Conservation (phyloP, 2,113 vertebrate genomes). For the Aythya baeri region DNA sequence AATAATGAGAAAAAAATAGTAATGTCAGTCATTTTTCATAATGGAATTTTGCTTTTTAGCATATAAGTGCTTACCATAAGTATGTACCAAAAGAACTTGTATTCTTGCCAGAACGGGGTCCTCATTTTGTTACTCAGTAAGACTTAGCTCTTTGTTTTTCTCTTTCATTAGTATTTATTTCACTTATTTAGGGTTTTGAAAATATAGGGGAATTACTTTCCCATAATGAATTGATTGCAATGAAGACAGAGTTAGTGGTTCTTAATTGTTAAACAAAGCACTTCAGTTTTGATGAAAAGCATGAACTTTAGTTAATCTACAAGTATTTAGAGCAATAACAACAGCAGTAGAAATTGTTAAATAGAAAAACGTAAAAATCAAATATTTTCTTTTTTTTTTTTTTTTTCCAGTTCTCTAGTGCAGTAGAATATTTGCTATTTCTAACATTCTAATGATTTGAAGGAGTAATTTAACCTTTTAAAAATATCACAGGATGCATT, state of each 20-base stretch:
- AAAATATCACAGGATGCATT: rapidly evolving
- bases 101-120: background rate
- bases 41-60: background rate
- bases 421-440: background rate
- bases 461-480: background rate
- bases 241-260: background rate
- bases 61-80: background rate
- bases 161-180: background rate
- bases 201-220: background rate
- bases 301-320: background rate
- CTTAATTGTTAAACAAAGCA: background rate
- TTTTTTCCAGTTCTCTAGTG: background rate
- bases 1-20: slow-evolving; percentile 5
- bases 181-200: background rate
- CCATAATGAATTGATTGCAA: background rate
- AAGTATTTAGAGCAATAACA: background rate
- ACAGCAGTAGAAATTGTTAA: background rate
- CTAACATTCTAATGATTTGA: background rate
- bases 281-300: background rate
- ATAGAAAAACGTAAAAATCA: background rate
- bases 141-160: background rate
- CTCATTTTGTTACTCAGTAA: background rate
- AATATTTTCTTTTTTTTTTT: background rate
- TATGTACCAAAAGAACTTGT: background rate
- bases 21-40: background rate